Percentiles rank a stretch among this genome's conserved stretches.
Evolutionary conservation across 64 coral and sea anemone species (phyloP).

Genomic region (Stichodactyla mertensii): DNA sequence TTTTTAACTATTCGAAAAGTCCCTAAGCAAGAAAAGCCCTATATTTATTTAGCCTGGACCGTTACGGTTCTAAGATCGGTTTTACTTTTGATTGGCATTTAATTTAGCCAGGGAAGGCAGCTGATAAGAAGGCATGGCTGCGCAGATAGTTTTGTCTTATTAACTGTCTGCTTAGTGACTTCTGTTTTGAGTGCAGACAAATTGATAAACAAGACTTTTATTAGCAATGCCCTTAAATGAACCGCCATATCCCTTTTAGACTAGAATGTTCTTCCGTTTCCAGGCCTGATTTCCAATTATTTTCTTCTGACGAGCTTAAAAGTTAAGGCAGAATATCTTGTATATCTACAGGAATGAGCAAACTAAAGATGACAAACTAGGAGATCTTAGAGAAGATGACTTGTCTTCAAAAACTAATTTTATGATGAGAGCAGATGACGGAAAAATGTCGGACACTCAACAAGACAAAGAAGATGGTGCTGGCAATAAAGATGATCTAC

Average conservation of each 20-base stretch:
- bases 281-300: neutral
- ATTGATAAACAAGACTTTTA: neutral
- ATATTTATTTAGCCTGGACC: too few species aligned
- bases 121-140: neutral
- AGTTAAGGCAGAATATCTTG: neutral
- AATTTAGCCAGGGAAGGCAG: neutral
- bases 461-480: neutral
- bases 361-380: neutral
- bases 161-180: neutral
- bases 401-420: neutral
- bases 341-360: neutral
- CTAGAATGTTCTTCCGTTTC: neutral
- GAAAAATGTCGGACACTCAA: neutral
- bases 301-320: neutral
- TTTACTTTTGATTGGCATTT: neutral
- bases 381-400: neutral
- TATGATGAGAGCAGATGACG: neutral
- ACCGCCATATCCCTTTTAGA: neutral
- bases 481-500: neutral
- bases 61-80: neutral
- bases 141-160: neutral
- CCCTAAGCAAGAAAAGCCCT: too few species aligned
- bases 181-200: neutral
- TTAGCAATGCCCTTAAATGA: slow-evolving; percentile 3
- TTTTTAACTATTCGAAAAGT: too few species aligned